phyloP scores from a whole-genome alignment of 2,888 invertebrate species.

The Athalia rosae region DNA sequence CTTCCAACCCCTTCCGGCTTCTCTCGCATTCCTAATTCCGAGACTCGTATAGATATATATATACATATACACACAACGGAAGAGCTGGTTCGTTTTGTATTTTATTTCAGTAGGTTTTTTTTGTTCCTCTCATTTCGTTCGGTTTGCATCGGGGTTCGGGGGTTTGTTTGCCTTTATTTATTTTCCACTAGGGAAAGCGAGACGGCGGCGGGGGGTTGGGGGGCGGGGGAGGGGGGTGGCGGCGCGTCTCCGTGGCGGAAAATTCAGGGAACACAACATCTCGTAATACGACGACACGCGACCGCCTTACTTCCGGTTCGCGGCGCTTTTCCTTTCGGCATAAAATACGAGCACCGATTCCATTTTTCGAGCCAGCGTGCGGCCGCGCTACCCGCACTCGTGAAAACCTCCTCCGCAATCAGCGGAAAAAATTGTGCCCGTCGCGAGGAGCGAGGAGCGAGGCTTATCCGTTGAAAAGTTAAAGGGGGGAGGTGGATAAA shows the following conservation, averaged over 20 bases:
- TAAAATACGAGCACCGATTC: neutral
- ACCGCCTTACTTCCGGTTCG: constrained; percentile 26
- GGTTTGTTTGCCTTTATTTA: constrained; percentile 40
- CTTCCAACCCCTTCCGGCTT: constrained; percentile 9
- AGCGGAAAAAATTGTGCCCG: neutral
- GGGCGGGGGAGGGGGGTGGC: neutral
- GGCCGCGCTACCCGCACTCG: too few species aligned
- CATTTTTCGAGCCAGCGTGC: too few species aligned
- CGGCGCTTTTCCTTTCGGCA: constrained; percentile 1
- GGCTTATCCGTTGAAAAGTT: neutral
- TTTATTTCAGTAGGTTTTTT: neutral
- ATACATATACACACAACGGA: too few species aligned
- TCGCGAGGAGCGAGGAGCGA: too few species aligned
- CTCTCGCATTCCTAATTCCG: neutral
- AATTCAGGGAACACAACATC: constrained; percentile 36
- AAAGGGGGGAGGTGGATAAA: neutral
- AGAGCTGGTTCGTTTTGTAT: neutral
- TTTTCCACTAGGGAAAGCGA: constrained; percentile 35
- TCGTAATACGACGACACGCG: constrained; percentile 23
- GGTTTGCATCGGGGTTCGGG: constrained; percentile 8
- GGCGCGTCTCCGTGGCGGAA: constrained; percentile 12
- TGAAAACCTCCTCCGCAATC: too few species aligned
- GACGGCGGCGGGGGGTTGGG: too few species aligned
- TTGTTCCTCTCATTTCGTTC: neutral
- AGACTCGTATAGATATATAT: too few species aligned